Conservation (phyloP, 2,888 invertebrate species). For the Cantharis rustica region DNA sequence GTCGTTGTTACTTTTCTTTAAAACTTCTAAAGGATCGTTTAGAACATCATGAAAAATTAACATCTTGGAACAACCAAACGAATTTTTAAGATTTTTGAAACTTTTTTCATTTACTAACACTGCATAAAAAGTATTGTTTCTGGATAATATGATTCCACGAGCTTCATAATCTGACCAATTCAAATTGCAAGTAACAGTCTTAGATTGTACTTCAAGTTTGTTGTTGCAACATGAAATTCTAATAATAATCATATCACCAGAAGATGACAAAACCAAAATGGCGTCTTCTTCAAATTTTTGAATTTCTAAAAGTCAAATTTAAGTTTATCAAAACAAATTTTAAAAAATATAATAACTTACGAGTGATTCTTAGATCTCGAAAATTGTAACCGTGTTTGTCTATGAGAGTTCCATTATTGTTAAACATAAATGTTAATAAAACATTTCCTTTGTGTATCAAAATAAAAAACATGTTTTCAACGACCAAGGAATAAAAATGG, state of each 20-base stretch:
- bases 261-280: slow-evolving; percentile 43
- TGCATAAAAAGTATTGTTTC: slow-evolving; percentile 44
- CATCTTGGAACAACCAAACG: slow-evolving; percentile 41
- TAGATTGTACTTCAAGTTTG: slow-evolving; percentile 43
- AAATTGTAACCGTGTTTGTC: slow-evolving; percentile 40
- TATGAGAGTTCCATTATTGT: slow-evolving; percentile 41
- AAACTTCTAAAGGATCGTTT: slow-evolving; percentile 43
- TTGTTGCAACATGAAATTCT: slow-evolving; percentile 38
- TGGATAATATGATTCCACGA: slow-evolving; percentile 46
- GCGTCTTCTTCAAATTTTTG: slow-evolving; percentile 41
- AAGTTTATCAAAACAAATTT: not conserved
- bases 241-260: slow-evolving; percentile 46
- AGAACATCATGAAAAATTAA: slow-evolving; percentile 41
- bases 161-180: slow-evolving; percentile 43
- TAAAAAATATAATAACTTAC: slow-evolving; percentile 37
- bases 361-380: slow-evolving; percentile 46
- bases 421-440: slow-evolving; percentile 43
- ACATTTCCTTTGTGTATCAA: slow-evolving; percentile 43
- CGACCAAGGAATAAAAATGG: slow-evolving; percentile 41
- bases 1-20: slow-evolving; percentile 43
- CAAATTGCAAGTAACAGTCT: slow-evolving; percentile 43
- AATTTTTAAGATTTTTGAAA: slow-evolving; percentile 37
- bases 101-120: slow-evolving; percentile 44
- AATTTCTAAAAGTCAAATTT: slow-evolving; percentile 40
- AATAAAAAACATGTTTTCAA: slow-evolving; percentile 40